Conservation (phyloP, 2,888 invertebrate species). For the Dendrolimus houi region DNA sequence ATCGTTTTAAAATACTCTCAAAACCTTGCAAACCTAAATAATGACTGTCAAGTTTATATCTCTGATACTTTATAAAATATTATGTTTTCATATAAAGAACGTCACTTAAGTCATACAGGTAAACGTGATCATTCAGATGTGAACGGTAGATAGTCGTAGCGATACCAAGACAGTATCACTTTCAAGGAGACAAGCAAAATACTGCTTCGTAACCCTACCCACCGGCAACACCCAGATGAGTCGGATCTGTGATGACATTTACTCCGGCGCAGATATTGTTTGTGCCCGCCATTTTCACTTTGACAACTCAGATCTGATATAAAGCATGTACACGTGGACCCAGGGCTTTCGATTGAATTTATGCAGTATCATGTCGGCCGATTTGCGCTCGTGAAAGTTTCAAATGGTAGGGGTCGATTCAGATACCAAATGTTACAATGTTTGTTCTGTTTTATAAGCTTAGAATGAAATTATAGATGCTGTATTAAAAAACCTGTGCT, state of each 20-base stretch:
- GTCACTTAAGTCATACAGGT: too few species aligned
- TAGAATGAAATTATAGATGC: too few species aligned
- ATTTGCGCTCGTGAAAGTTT: constrained; percentile 11
- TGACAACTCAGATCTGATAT: constrained; percentile 46
- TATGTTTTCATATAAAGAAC: too few species aligned
- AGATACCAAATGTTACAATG: constrained; percentile 7
- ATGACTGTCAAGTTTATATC: too few species aligned
- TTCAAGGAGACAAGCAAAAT: not conserved
- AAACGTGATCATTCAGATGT: not conserved
- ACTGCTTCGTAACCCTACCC: not conserved
- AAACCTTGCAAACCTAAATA: too few species aligned
- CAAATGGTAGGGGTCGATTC: constrained; percentile 17
- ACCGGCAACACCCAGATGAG: constrained; percentile 15
- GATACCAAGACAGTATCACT: not conserved
- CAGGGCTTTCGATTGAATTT: constrained; percentile 28
- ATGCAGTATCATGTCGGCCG: constrained; percentile 32
- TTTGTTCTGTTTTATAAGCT: too few species aligned
- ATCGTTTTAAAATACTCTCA: too few species aligned
- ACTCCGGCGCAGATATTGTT: constrained; percentile 35
- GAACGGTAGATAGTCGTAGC: not conserved
- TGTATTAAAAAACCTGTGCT: too few species aligned
- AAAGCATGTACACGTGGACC: constrained; percentile 14
- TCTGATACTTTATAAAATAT: too few species aligned
- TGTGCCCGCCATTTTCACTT: constrained; percentile 34
- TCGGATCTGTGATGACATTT: constrained; percentile 50